Percentiles rank a stretch among this genome's conserved stretches.
Conservation (phyloP, 2,797 vertebrate species). For the Poecilia wingei region DNA sequence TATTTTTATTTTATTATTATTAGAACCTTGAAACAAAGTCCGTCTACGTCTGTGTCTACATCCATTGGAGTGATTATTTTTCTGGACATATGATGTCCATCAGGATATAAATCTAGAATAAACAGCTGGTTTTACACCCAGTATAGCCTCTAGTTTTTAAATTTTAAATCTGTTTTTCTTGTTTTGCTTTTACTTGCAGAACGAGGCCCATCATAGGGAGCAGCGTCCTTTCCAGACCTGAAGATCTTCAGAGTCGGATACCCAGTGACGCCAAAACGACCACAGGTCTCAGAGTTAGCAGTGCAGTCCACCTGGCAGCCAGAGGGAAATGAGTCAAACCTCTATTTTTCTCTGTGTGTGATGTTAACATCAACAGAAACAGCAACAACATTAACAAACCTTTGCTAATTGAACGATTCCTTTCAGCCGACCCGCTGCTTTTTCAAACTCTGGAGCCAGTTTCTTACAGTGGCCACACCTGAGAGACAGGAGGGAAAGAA, state of each 20-base stretch:
- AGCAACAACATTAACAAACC: conserved; percentile 48
- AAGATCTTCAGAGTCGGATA: conserved; percentile 84
- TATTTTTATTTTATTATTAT: too few species aligned
- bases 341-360: not conserved
- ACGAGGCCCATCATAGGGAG: conserved; percentile 78
- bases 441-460: conserved; percentile 82
- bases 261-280: conserved; percentile 74
- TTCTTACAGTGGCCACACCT: conserved; percentile 86
- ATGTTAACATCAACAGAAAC: not conserved
- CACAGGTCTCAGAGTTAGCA: conserved; percentile 63
- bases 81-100: too few species aligned
- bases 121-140: too few species aligned
- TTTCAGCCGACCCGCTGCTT: conserved; percentile 77
- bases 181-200: conserved; percentile 49
- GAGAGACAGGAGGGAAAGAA: not conserved
- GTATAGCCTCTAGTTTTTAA: too few species aligned
- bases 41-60: too few species aligned
- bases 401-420: conserved; percentile 78
- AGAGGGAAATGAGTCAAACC: not conserved
- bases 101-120: too few species aligned
- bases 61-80: too few species aligned
- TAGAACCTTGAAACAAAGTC: too few species aligned
- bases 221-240: conserved; percentile 73
- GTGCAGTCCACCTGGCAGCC: conserved; percentile 80
- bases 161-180: not conserved